Base-by-base conservation (phyloP, 1,140 invertebrate species). In the Drosophila grimshawi region DNA sequence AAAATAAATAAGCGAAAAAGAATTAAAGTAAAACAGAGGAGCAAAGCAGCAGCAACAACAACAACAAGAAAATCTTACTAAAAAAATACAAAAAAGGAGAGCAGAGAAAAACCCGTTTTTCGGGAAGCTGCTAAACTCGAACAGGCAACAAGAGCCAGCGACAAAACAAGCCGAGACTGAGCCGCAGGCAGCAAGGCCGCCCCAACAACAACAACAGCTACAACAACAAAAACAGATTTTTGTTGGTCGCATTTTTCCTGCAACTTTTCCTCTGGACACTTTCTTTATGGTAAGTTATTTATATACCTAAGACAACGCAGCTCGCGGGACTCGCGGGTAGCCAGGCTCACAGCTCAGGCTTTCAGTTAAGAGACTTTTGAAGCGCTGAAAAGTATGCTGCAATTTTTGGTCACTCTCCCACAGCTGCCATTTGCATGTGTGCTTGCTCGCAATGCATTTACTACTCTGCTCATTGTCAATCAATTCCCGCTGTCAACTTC, bases 261-360 rank as follows among this genome's bases (percentile, higher is more conserved):
- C 68, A 35, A 64, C 45, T 73, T 66, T 72, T 72, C 68, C 43
- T 39, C 33, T 76, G 74, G 69, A 73, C 74, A 77, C 68, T 80
- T 80, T 55, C 71, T 78, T 75, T 75, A 80, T 78, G 78, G 78
- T 80, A 78, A 80, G 78, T 78, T 59, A 57, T 66, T 62, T 71
- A 71, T 61, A 39, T 73, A 19, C 39, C 53, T 43, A 39, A 59
- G 35, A 35, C 46, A 46, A 19, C 33, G 32, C 19, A 45, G 29
- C 2, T 32, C 3, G 19, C 7, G 27, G 2, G 19, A 7, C 19
- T 6, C 43, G 53, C 6, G 27, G 19, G 57, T 37, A 11, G 49
- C 29, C 43, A 62, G 48, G 49, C 30, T 33, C 11, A 30, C 7
- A 35, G 39, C 43, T 49, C 27, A 69, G 33, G 71, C 46, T 19